Base-by-base conservation (phyloP, 2,797 vertebrate genomes). In the Rallus crepitans region DNA sequence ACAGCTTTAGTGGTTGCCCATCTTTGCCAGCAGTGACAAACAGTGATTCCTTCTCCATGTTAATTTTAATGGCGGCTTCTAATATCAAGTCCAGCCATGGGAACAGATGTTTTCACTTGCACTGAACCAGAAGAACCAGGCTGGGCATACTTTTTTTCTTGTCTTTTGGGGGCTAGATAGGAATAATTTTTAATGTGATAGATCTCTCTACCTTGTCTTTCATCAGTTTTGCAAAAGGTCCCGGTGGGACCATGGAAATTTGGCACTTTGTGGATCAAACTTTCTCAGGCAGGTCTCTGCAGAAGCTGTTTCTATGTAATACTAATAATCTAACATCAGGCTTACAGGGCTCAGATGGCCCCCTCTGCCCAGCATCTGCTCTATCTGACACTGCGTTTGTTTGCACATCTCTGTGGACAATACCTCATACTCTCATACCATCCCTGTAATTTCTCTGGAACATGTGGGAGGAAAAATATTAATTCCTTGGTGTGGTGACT, bases 381-480 rank as follows among this genome's bases (percentile, higher is more conserved):
- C 27, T 48, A 3, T 6, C 31, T 9, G 3, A 14, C 56, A 48
- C 35, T 27, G 6, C 7, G 20, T 33, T 76, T 4, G 0, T 59
- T 47, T 79, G 30, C 61, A 59, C 33, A 35, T 30, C 14, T 50
- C 53, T 14, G 13, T 24, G 59, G 48, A 35, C 35, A 20, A n/a
- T 45, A 55, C 12, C n/a, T 82, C 42, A 14, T 27, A 7, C 19
- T 71, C 37, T 81, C 18, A 61, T 15, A 8, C 60, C 52, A 33
- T 55, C 80, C 68, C 31, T 65, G 23, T 47, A 7, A 30, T 56
- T 84, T 66, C 40, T 66, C n/a, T 76, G 63, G 75, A 75, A 61
- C 25, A 17, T 0, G 1, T 6, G 30, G 16, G 9, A 90, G 27
- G 10, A n/a, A 37, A 66, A n/a, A 42, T 45, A 14, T 4, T 0